Base-by-base conservation (phyloP, 2,888 invertebrate species). In the Drosophila percnosoma region DNA sequence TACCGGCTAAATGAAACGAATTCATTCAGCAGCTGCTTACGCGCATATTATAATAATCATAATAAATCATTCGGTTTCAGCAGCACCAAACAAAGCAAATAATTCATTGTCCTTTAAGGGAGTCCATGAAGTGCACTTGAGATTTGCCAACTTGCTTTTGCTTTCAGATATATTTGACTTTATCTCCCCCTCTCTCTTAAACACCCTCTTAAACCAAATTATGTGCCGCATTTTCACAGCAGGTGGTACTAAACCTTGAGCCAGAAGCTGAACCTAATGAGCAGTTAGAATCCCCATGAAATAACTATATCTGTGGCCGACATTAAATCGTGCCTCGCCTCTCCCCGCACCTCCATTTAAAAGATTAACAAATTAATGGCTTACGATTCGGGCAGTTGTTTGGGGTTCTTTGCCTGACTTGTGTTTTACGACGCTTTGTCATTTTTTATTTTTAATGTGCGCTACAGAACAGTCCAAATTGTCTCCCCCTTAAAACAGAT, bases 61-160 rank as follows among this genome's bases (percentile, higher is more conserved):
- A 80, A 87, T 87, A 87, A 85, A 87, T 85, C 88, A 85, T 80
- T 78, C 21, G 51, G 45, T 42, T 48, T 58, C 36, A 59, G 33
- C 52, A 58, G 10, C n/a, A 48, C 33, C 52, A 40, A 51, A 27
- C 55, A 49, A 45, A 49, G 21, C 15, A 45, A 36, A 31, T 0
- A 2, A 8, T 57, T 33, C 40, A 33, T 38, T 13, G 33, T 34
- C n/a, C 45, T 6, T 36, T 24, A 15, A 15, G 45, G 4, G 21
- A 33, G 24, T 24, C 40, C 15, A 21, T 55, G 36, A 24, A 42
- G 29, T 49, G 8, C 48, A 53, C 61, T 58, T 53, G n/a, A 62
- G 15, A 57, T 55, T 15, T 40, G 15, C 10, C n/a, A 55, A 55
- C 8, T 29, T 55, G 34, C 31, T 53, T 10, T 27, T 8, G 15